Base-by-base conservation (phyloP, 2,797 vertebrate genomes). In the Acipenser ruthenus region DNA sequence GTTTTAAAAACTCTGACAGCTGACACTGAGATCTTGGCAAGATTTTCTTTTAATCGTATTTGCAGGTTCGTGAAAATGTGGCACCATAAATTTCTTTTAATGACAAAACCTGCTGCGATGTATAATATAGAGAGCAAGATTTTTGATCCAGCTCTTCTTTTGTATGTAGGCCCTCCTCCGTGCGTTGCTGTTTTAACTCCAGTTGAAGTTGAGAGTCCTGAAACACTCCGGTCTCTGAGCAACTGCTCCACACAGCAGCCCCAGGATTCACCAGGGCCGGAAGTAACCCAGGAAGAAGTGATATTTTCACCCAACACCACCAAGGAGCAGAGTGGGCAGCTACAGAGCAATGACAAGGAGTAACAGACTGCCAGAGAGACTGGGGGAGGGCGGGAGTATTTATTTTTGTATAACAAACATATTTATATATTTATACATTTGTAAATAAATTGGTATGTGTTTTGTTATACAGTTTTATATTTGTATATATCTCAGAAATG, bases 381-480 rank as follows among this genome's bases (percentile, higher is more conserved):
- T 65, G 67, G 70, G 70, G 88, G 86, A 88, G 67, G 70, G 23
- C 87, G 86, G 88, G 83, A 83, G 85, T 97, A 95, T 99, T 96
- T 99, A 99, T 99, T 99, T 99, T 99, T 98, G 89, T 98, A 99
- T 94, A 84, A 93, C 88, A 90, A 84, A 85, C 85, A 75, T 89
- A 98, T 98, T 97, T 98, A 98, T 98, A 93, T 99, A 98, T 99
- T 97, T 99, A 98, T 97, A 87, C 86, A 87, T 89, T 90, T 99
- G 94, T 96, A 96, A 90, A 97, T 95, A 94, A 83, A 85, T 85
- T 82, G 90, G 78, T 82, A 89, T 90, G 89, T 87, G 78, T 82
- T 89, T 88, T 87, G 83, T 87, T 83, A 74, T 83, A 80, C 78
- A 89, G 88, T 91, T 58, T 13, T 11, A 58, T 58, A 53, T 53